Evolutionary conservation across 2,888 invertebrate genomes (phyloP).

Genomic region (Zygogramma bicolorata): DNA sequence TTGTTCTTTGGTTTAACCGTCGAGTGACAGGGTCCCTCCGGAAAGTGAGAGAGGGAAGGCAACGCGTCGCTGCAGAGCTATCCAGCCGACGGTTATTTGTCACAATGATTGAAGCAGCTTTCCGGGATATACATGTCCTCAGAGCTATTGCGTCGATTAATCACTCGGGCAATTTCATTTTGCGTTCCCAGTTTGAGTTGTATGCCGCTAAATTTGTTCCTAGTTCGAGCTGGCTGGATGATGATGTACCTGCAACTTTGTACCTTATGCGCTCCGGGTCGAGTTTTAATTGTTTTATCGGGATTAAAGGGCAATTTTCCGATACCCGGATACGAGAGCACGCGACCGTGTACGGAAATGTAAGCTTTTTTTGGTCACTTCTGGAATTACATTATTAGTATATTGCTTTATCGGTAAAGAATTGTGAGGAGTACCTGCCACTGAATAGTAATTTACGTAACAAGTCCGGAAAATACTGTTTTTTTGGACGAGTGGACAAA

Average conservation of each 20-base stretch:
- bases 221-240: conserved; percentile 19
- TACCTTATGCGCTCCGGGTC: conserved; percentile 24
- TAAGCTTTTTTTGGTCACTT: too few relatives aligned
- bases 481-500: too few relatives aligned
- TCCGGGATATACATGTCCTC: conserved; percentile 65
- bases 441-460: too few relatives aligned
- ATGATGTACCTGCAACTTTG: conserved; percentile 31
- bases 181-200: conserved; percentile 53
- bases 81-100: conserved; percentile 60
- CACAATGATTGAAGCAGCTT: conserved; percentile 65
- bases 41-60: conserved; percentile 4
- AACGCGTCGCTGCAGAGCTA: background rate
- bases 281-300: conserved; percentile 25
- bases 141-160: conserved; percentile 65
- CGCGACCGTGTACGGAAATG: too few relatives aligned
- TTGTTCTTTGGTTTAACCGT: conserved; percentile 39
- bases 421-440: too few relatives aligned
- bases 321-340: too few relatives aligned
- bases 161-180: conserved; percentile 64
- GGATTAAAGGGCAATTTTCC: background rate
- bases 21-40: conserved; percentile 30
- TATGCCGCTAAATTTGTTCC: conserved; percentile 37
- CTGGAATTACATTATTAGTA: too few relatives aligned
- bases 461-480: too few relatives aligned
- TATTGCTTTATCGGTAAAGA: too few relatives aligned